These are phyloP conservation scores for Sebastes kiyomatsui DNA, from an alignment of 2,797 vertebrate genomes.

Conservation along the genomic window DNA sequence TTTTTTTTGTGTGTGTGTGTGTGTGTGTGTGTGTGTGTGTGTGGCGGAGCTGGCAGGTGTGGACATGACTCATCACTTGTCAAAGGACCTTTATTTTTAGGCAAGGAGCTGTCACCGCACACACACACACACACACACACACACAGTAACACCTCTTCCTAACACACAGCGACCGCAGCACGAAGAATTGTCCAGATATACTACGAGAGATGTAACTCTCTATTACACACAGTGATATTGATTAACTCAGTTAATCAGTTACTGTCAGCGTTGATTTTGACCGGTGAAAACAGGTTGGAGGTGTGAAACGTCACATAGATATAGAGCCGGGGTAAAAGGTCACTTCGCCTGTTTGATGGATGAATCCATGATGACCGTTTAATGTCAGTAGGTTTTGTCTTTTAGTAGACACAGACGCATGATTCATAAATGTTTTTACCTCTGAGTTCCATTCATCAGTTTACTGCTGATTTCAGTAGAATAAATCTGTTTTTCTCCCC, in stretches of 20 bases:
- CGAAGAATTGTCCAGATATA: too few relatives aligned
- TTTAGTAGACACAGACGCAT: background rate
- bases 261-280: too few relatives aligned
- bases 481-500: background rate
- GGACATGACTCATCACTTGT: conserved; percentile 18
- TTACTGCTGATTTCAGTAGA: background rate
- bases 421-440: background rate
- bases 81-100: conserved; percentile 46
- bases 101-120: background rate
- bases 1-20: background rate
- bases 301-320: too few relatives aligned
- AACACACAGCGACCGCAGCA: too few relatives aligned
- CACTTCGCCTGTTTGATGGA: too few relatives aligned
- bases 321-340: too few relatives aligned
- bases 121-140: conserved; percentile 1
- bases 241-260: too few relatives aligned
- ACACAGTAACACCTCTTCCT: background rate
- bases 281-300: too few relatives aligned
- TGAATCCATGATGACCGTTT: too few relatives aligned
- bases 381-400: too few relatives aligned
- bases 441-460: background rate
- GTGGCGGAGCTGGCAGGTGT: conserved; percentile 34
- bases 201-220: too few relatives aligned
- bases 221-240: too few relatives aligned
- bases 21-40: background rate